These are phyloP conservation scores for Rhea pennata DNA, from an alignment of 2,113 vertebrate genomes.

Conservation along the genomic window DNA sequence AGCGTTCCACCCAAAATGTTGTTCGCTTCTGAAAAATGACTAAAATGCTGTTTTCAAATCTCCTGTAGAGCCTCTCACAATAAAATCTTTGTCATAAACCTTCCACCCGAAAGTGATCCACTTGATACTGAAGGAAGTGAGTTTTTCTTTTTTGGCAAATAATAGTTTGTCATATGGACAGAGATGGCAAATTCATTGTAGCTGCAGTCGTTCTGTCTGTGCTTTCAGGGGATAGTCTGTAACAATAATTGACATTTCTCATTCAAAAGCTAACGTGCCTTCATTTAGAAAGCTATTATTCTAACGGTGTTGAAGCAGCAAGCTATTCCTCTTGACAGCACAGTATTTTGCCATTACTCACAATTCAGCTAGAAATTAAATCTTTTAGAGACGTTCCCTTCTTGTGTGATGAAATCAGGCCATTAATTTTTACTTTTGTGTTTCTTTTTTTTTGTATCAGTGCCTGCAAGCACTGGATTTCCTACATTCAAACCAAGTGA, in stretches of 20 bases:
- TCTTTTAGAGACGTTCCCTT: not conserved
- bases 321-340: constrained; percentile 1
- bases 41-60: not conserved
- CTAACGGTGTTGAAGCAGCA: not conserved
- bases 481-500: constrained; percentile 97
- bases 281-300: not conserved
- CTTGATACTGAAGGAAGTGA: not conserved
- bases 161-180: not conserved
- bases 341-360: constrained; percentile 1
- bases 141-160: not conserved
- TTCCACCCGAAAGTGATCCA: not conserved
- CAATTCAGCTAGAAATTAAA: constrained; percentile 8
- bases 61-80: not conserved
- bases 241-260: not conserved
- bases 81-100: not conserved
- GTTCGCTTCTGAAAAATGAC: not conserved
- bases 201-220: not conserved
- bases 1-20: not conserved
- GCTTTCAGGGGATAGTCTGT: not conserved
- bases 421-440: not conserved
- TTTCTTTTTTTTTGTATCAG: constrained; percentile 71
- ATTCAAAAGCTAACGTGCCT: not conserved
- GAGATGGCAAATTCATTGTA: not conserved
- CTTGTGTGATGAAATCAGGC: constrained; percentile 34
- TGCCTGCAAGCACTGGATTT: constrained; percentile 99